Evolutionary conservation across 2,797 vertebrate species (phyloP).

Genomic region (Eupleurogrammus muticus): DNA sequence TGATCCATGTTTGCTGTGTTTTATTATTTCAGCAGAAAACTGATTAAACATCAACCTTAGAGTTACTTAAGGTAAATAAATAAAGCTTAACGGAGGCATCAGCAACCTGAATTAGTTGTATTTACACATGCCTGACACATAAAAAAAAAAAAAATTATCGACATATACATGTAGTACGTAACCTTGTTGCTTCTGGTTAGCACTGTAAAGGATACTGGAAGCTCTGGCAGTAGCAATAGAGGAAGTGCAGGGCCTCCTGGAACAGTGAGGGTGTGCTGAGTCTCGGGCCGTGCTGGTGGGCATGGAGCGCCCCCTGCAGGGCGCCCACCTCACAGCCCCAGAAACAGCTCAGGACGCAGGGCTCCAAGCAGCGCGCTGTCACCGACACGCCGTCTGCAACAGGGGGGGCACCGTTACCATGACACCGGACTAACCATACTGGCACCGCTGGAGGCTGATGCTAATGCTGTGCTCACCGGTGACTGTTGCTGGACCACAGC

Average conservation of each 20-base stretch:
- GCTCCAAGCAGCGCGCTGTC: slow-evolving; percentile 88
- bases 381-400: slow-evolving; percentile 85
- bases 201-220: slow-evolving; percentile 95
- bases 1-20: background rate
- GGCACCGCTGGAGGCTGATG: too few relatives aligned
- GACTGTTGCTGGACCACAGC: slow-evolving; percentile 81
- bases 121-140: too few relatives aligned
- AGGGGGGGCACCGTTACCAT: background rate
- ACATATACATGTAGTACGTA: too few relatives aligned
- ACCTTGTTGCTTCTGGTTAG: too few relatives aligned
- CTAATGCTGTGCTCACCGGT: slow-evolving; percentile 78
- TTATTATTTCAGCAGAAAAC: background rate
- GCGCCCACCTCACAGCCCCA: slow-evolving; percentile 93
- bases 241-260: slow-evolving; percentile 85
- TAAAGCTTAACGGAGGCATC: too few relatives aligned
- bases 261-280: slow-evolving; percentile 85
- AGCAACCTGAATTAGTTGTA: too few relatives aligned
- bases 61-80: too few relatives aligned
- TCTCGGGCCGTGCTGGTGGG: slow-evolving; percentile 81
- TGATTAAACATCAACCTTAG: background rate
- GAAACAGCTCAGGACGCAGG: slow-evolving; percentile 91
- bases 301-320: slow-evolving; percentile 87
- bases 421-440: too few relatives aligned
- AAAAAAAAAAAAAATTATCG: too few relatives aligned
- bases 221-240: slow-evolving; percentile 85